Evolutionary conservation across 2,888 invertebrate genomes (phyloP).

Genomic region (Thymelicus acteon): DNA sequence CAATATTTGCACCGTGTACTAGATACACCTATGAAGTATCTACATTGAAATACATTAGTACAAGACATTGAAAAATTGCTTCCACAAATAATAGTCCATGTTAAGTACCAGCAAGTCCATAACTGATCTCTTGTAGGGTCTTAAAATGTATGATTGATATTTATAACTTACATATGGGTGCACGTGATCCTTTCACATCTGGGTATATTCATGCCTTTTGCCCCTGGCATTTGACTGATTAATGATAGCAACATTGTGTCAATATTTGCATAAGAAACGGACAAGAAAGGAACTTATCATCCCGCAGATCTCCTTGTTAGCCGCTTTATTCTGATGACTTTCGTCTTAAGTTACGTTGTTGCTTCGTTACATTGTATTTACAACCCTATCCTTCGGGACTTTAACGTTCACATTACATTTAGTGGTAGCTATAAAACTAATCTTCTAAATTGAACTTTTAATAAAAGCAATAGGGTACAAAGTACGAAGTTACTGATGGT

Average conservation of each 20-base stretch:
- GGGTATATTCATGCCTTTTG: slow-evolving; percentile 44
- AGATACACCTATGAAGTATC: no score
- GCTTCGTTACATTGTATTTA: slow-evolving; percentile 37
- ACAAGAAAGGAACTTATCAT: slow-evolving; percentile 75
- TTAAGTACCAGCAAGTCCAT: slow-evolving; percentile 20
- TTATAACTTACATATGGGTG: slow-evolving; percentile 38
- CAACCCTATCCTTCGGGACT: slow-evolving; percentile 19
- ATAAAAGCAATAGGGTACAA: slow-evolving; percentile 47
- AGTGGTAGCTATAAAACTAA: slow-evolving; percentile 1
- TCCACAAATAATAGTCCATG: slow-evolving; percentile 10
- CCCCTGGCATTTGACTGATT: slow-evolving; percentile 74
- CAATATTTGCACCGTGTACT: no score
- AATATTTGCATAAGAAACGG: slow-evolving; percentile 84
- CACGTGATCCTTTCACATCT: slow-evolving; percentile 48
- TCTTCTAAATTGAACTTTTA: slow-evolving; percentile 49
- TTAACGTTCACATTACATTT: slow-evolving; percentile 16
- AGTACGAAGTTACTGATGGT: slow-evolving; percentile 43
- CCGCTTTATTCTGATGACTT: slow-evolving; percentile 71
- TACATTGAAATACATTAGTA: background rate
- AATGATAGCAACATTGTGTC: slow-evolving; percentile 79
- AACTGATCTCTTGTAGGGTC: slow-evolving; percentile 22
- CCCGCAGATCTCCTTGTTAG: slow-evolving; percentile 67
- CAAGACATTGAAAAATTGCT: slow-evolving; percentile 13
- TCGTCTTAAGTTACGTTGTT: slow-evolving; percentile 59
- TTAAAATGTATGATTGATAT: slow-evolving; percentile 33